Evolutionary conservation across 2,888 invertebrate species (phyloP).

Genomic region (Archaeoteleia sp.): DNA sequence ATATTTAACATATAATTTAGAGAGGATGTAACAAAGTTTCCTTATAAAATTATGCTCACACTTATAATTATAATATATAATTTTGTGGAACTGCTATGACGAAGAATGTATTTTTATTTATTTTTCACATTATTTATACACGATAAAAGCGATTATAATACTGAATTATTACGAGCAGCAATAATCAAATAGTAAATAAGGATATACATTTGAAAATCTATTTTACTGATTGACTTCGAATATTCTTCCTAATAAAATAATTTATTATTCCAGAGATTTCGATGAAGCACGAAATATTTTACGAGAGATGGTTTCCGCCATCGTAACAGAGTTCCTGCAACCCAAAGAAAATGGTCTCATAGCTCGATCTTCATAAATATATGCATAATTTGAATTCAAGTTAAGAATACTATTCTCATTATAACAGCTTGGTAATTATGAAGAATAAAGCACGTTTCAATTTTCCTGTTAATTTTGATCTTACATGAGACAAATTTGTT

Average conservation of each 20-base stretch:
- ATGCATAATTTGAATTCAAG: neutral
- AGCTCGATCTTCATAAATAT: constrained; percentile 63
- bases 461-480: too few species aligned
- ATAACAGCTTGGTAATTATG: too few species aligned
- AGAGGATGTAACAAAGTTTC: too few species aligned
- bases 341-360: constrained; percentile 83
- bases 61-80: too few species aligned
- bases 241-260: constrained; percentile 1
- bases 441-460: too few species aligned
- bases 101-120: too few species aligned
- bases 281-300: constrained; percentile 79
- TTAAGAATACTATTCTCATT: too few species aligned
- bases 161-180: too few species aligned
- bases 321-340: constrained; percentile 87
- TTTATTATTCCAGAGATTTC: constrained; percentile 80
- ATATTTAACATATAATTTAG: too few species aligned
- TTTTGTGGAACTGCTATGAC: too few species aligned
- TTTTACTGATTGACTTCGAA: neutral
- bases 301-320: constrained; percentile 84
- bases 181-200: neutral
- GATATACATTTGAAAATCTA: neutral
- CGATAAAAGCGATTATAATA: neutral
- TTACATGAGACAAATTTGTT: too few species aligned
- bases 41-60: too few species aligned
- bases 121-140: neutral